phyloP scores from a whole-genome alignment of 2,797 vertebrate genomes.

The Sebastes paucispinis region DNA sequence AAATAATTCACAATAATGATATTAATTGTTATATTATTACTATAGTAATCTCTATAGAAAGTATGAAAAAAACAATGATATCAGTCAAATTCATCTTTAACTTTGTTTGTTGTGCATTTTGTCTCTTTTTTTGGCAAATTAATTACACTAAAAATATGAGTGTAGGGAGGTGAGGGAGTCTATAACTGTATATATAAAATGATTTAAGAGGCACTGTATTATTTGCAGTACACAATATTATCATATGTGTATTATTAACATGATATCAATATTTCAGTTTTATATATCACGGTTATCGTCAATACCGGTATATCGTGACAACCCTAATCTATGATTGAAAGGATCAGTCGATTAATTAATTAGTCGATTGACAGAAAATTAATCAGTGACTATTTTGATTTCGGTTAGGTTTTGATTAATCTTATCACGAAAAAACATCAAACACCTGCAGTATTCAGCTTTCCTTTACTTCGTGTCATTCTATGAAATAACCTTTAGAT shows the following conservation, averaged over 20 bases:
- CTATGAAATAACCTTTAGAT: not conserved
- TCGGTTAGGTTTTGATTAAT: not conserved
- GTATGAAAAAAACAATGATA: not conserved
- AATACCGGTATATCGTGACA: too few relatives aligned
- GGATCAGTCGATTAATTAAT: not conserved
- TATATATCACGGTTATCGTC: too few relatives aligned
- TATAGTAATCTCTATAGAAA: not conserved
- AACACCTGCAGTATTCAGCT: not conserved
- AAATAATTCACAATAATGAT: too few relatives aligned
- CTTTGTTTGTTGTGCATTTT: too few relatives aligned
- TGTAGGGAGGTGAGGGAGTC: not conserved
- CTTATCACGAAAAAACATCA: not conserved
- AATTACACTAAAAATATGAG: too few relatives aligned
- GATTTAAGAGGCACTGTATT: not conserved
- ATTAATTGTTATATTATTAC: too few relatives aligned
- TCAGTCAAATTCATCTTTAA: not conserved
- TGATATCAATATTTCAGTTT: not conserved
- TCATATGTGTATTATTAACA: not conserved
- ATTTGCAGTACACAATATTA: not conserved
- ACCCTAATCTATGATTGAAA: too few relatives aligned
- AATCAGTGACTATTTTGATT: not conserved
- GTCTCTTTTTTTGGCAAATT: not conserved
- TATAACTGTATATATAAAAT: not conserved
- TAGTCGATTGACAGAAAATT: not conserved
- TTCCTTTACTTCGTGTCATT: not conserved